Base-by-base conservation (phyloP, 2,797 vertebrate species). In the Pseudocheirus occidentalis region DNA sequence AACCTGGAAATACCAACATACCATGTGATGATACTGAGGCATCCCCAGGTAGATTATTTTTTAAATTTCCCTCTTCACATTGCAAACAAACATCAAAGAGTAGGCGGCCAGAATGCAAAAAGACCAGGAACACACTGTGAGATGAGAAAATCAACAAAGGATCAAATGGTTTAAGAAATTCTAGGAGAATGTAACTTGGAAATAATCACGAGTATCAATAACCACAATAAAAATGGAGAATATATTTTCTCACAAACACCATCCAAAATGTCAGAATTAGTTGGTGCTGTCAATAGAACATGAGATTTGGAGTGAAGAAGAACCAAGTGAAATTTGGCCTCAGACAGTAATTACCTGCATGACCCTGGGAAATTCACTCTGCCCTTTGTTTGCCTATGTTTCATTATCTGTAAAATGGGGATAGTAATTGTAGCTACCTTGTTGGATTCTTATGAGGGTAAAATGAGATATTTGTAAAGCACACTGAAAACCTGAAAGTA, bases 11-110 rank as follows among this genome's bases (percentile, higher is more conserved):
- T 94, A 92, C 95, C 92, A 93, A 94, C 96, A 89, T 57, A 94
- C 95, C 97, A 97, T 96, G 94, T 98, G 98, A 93, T 95, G 92
- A 73, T 62, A 57, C 55, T 55, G 93, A 95, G 91, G 46, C 92
- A 55, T 93, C 92, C 92, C 94, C 55, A 95, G 95, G 91, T 94
- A 95, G 46, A 87, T 89, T 40, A n/a, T 62, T 58, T 62, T 58
- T 56, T 66, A 94, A 93, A 95, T 92, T 54, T 73, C 92, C 40
- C 57, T 95, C 93, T 31, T 93, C 92, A 93, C 93, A 95, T 54
- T 50, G 10, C 92, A 90, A 55, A 92, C 50, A 66, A 96, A 94
- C 21, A 81, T 46, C n/a, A 87, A 87, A 40, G 94, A 91, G 90
- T 28, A 94, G 91, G 46, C 94, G 94, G 81, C 66, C 91, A 31